Base-by-base conservation (phyloP, 2,797 vertebrate genomes). In the Oreochromis mossambicus region DNA sequence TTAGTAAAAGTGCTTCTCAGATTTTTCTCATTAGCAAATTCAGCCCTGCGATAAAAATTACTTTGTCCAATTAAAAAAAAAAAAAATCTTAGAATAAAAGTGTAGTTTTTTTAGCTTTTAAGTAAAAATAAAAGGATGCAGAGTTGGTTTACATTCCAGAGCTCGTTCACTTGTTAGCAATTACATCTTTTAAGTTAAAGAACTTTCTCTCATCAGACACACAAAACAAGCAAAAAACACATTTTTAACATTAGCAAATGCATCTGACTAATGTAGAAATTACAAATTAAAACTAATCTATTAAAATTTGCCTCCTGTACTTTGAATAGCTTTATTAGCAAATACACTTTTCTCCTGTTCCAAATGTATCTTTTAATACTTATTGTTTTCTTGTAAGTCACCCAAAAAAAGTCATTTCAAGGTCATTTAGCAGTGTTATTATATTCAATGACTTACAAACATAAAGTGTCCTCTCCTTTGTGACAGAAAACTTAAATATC, bases 391-490 rank as follows among this genome's bases (percentile, higher is more conserved):
- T 13, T 63, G 1, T 63, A 63, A 63, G 32, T 63, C 19, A n/a
- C 58, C 32, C 0, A 0, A 63, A 63, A 36, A 36, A 63, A 63
- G 17, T n/a, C 6, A 36, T 63, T n/a, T 63, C 21, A 7, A 66
- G 34, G 34, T 38, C 19, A 8, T 36, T 63, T 21, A 0, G 61
- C 19, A 63, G 4, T 21, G 61, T 38, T 63, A 21, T 38, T 63
- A 13, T 63, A 38, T 21, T 38, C 19, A 5, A 0, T 34, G 6
- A 63, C 38, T 3, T 15, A 43, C 38, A 43, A 43, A 68, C 38
- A 15, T 38, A 8, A 66, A 14, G 34, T 2, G 1, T 0, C 8
- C 5, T 24, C 66, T 70, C 66, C 0, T 26, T 43, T 70, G 0
- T 70, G 8, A 43, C 2, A 24, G 36, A 15, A 68, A 21, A 41